Evolutionary conservation across 2,797 vertebrate species (phyloP), one percentile per base, ranked within the genome.

Genomic region (Xiphophorus birchmanni): DNA sequence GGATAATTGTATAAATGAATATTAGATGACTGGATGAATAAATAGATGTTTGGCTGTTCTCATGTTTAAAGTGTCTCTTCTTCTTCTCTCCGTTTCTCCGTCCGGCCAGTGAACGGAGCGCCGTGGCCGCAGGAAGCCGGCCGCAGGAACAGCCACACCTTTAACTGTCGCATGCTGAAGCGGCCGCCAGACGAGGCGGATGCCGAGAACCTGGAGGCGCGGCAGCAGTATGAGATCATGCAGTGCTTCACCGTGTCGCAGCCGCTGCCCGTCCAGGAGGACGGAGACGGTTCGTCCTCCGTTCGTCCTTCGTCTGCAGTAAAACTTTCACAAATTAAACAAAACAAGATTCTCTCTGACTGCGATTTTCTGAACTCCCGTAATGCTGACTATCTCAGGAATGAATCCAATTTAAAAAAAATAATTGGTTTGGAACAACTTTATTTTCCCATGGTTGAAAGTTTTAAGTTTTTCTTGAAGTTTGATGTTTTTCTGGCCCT

Each of bases 221-320:
- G 97, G 26, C 98, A 99, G 92, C 97, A 97, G 82, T 99, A 99
- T 11, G 97, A 99, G 94, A 95, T 97, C 91, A 99, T 99, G 98
- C 97, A 98, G 93, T 99, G 98, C 85, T 98, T 98, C 92, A 97
- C 98, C 0, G 97, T 99, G 69, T 97, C 98, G 11, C 98, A 98
- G 91, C 97, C 96, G 60, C 96, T 96, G 80, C 91, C 96, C 48
- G 73, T 97, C 90, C 97, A 97, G 90, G 97, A 99, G 91, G 98
- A 98, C 80, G 97, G 96, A 71, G 98, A 99, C 78, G 97, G 98
- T 98, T 87, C 15, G 18, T 44, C 1, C 73, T 17, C 47, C 23
- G 97, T 98, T 87, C 15, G 18, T 60, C n/a, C 26, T 29, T 60
- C 56, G 10, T 4, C 12, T 60, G 56, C n/a, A 60, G 10, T 40